Evolutionary conservation across 2,113 vertebrate species (phyloP), one percentile per base, ranked within the genome.

Genomic region (Ptilorrhoa leucosticta): DNA sequence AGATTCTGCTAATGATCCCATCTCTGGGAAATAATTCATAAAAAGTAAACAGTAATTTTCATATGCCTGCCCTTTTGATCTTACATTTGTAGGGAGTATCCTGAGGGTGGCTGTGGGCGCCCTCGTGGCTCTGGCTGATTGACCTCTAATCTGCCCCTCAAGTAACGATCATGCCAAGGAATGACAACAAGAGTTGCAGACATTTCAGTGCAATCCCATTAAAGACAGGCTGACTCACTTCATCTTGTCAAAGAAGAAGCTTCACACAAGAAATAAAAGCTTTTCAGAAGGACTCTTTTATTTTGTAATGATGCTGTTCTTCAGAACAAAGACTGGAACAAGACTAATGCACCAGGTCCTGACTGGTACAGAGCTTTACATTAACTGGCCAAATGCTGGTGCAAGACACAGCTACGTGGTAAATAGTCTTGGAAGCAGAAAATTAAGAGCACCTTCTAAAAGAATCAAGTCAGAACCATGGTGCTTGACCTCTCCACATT

Each of bases 1-100:
- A 96, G 94, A 95, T 96, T 97, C 94, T 88, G 92, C 81, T 95
- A 97, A 96, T 96, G 94, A 97, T 96, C 64, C 37, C 85, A 87
- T 85, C 90, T 93, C 86, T 94, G 91, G 91, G 85, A 97, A 93
- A 96, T 94, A 91, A 95, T 93, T 95, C 73, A 91, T 97, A 92
- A 94, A 94, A 94, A 90, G 61, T 89, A 93, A 95, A 95, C 76
- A 94, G 58, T 72, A 88, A 91, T 94, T 97, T 96, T 94, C 93
- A 94, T 88, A 71, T 81, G 85, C 64, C 83, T 95, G 89, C 72
- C 70, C 76, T 94, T 95, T 91, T 92, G 92, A 92, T 96, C 85
- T 94, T 93, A 96, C 64, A 71, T 94, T 96, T 96, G 91, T 96
- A 83, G 89, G 94, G 73, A 90, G 87, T 89, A 96, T 94, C 91